phyloP scores from a whole-genome alignment of 1,140 invertebrate genomes.

The Drosophila burlai region DNA sequence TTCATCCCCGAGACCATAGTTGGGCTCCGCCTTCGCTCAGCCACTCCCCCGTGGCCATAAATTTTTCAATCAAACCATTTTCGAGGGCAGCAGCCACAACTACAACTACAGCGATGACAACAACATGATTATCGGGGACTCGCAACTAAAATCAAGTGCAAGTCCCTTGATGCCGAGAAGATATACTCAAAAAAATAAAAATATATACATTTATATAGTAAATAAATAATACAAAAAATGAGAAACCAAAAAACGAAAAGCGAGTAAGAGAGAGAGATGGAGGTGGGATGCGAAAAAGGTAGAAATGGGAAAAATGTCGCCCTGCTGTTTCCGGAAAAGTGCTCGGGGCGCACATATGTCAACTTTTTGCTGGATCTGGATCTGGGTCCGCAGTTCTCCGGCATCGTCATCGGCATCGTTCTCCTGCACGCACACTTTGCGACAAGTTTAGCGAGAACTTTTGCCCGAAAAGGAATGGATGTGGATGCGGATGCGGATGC shows the following conservation, averaged over 20 bases:
- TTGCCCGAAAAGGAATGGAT: constrained; percentile 18
- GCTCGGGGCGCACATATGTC: constrained; percentile 85
- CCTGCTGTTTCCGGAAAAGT: constrained; percentile 82
- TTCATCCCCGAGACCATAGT: constrained; percentile 5
- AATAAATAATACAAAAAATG: constrained; percentile 17
- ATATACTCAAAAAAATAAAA: constrained; percentile 56
- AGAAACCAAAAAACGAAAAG: constrained; percentile 6
- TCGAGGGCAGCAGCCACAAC: constrained; percentile 26
- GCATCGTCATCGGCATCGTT: constrained; percentile 25
- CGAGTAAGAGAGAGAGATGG: background rate
- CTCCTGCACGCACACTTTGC: constrained; percentile 49
- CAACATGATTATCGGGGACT: constrained; percentile 66
- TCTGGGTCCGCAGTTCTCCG: constrained; percentile 16
- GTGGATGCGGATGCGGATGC: background rate
- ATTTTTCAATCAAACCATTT: constrained; percentile 83
- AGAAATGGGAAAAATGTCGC: constrained; percentile 71
- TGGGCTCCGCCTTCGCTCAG: constrained; percentile 26
- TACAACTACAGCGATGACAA: constrained; percentile 25
- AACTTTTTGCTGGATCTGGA: constrained; percentile 69
- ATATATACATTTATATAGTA: constrained; percentile 1
- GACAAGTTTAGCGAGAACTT: constrained; percentile 72
- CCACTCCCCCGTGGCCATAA: constrained; percentile 49
- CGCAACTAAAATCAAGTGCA: constrained; percentile 81
- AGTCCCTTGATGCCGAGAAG: constrained; percentile 70
- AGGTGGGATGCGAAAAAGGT: constrained; percentile 15